A percentile compares a stretch with the other conserved stretches of the same genome.
phyloP scores from a whole-genome alignment of 2,797 vertebrate species.

The Acomys russatus region DNA sequence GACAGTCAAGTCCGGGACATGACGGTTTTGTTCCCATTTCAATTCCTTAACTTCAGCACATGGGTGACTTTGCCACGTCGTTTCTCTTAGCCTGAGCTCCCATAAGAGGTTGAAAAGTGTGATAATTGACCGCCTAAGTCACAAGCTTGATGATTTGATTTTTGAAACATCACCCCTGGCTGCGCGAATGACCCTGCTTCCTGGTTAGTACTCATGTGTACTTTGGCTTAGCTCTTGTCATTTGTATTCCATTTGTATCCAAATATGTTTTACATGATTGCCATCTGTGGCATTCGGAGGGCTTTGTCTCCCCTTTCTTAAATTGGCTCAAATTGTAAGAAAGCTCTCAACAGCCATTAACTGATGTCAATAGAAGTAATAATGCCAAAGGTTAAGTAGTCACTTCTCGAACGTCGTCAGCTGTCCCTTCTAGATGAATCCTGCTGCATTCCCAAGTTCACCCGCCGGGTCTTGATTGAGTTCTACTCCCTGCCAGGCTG shows the following conservation, averaged over 20 bases:
- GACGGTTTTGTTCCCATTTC: background rate
- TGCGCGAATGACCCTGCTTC: background rate
- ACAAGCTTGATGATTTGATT: background rate
- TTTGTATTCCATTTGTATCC: too few species aligned
- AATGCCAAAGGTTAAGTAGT: background rate
- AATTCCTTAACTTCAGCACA: background rate
- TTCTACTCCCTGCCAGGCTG: background rate
- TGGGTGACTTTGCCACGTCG: background rate
- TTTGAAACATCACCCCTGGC: background rate
- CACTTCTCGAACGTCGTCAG: background rate
- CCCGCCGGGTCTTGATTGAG: background rate
- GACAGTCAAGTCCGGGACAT: background rate
- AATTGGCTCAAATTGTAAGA: conserved; percentile 19
- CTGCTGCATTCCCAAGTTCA: background rate
- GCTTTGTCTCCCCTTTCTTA: background rate
- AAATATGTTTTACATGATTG: background rate
- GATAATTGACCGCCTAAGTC: background rate
- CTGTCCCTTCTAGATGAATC: background rate
- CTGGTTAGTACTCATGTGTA: background rate
- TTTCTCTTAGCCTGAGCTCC: background rate
- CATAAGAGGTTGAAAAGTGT: background rate
- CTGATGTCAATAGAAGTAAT: background rate
- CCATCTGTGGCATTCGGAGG: background rate
- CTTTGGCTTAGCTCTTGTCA: background rate
- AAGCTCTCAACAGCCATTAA: conserved; percentile 27